phyloP scores from a whole-genome alignment of 2,113 vertebrate genomes.

The Sula dactylatra region DNA sequence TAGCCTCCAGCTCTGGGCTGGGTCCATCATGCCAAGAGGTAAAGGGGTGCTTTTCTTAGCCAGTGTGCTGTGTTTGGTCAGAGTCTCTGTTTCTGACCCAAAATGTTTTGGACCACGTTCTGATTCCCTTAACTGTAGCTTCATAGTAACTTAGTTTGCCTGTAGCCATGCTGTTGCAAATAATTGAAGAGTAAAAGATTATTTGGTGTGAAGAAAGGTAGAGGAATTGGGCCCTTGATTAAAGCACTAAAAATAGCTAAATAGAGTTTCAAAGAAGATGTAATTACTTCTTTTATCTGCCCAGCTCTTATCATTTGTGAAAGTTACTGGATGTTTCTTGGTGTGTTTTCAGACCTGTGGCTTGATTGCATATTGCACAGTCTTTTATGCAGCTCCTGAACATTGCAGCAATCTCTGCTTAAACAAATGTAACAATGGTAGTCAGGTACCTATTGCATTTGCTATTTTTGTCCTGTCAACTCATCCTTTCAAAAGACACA shows the following conservation, averaged over 20 bases:
- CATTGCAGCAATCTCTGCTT: constrained; percentile 50
- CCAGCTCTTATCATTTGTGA: constrained; percentile 34
- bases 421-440: constrained; percentile 64
- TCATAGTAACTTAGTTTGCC: background rate
- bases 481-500: constrained; percentile 52
- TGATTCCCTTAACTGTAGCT: background rate
- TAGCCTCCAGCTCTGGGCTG: background rate
- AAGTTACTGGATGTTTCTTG: constrained; percentile 37
- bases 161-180: background rate
- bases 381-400: constrained; percentile 10
- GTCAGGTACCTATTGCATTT: constrained; percentile 45
- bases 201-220: background rate
- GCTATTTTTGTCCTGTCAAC: constrained; percentile 58
- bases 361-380: constrained; percentile 51
- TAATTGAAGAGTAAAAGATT: background rate
- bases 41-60: background rate
- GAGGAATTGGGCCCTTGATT: constrained; percentile 28
- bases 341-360: constrained; percentile 60
- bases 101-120: background rate
- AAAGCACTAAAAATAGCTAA: constrained; percentile 42
- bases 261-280: constrained; percentile 26
- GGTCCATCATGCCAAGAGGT: background rate
- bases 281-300: constrained; percentile 54
- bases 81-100: background rate
- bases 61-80: background rate